Percentiles rank a stretch among this genome's conserved stretches.
These are phyloP conservation scores for Cavia aperea DNA, from an alignment of 2,113 vertebrate species.

Conservation along the genomic window DNA sequence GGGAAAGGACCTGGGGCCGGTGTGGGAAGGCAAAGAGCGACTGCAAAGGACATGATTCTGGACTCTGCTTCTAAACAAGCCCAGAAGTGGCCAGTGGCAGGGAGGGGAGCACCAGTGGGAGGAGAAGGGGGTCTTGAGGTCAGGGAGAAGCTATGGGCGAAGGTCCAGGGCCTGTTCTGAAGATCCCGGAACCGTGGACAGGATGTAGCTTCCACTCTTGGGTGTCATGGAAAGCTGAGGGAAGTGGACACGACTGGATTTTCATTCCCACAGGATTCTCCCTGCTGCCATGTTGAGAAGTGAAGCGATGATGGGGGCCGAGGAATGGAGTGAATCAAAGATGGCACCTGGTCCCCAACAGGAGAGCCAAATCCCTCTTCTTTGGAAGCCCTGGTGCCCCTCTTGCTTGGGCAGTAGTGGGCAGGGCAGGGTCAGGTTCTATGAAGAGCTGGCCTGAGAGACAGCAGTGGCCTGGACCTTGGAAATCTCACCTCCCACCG, in stretches of 20 bases:
- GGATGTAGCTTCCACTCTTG: not conserved
- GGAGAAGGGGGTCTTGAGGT: too few relatives aligned
- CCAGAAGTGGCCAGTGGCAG: too few relatives aligned
- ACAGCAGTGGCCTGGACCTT: not conserved
- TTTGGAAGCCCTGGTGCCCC: not conserved
- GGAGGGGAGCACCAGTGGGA: fast-evolving
- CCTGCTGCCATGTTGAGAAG: not conserved
- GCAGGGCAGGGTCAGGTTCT: not conserved
- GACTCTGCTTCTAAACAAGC: fast-evolving
- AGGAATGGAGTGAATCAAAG: not conserved
- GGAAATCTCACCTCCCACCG: not conserved
- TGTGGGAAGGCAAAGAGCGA: not conserved
- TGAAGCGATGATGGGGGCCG: too few relatives aligned
- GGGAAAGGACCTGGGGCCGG: not conserved
- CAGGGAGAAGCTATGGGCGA: not conserved
- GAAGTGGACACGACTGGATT: not conserved
- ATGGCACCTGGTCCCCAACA: not conserved
- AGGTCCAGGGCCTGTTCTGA: fast-evolving
- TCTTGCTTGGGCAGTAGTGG: too few relatives aligned
- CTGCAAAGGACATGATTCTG: not conserved
- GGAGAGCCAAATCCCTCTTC: not conserved
- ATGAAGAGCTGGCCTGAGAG: fast-evolving
- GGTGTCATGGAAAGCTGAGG: not conserved
- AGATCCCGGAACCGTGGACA: not conserved
- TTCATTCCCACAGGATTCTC: not conserved